These are phyloP conservation scores for Eupithecia dodoneata DNA, from an alignment of 2,888 invertebrate genomes.

Conservation along the genomic window DNA sequence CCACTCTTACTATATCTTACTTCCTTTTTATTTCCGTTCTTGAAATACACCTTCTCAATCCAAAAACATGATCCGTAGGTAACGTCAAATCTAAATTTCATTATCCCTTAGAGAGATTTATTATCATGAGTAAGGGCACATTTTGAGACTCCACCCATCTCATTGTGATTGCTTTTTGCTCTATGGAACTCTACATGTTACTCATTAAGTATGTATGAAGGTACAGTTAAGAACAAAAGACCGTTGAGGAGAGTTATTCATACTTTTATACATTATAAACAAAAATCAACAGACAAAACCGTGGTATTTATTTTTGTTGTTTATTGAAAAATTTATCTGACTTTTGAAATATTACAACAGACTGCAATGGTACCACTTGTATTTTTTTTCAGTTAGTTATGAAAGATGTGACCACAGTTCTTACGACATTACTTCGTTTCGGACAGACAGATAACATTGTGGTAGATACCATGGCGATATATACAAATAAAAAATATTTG, in stretches of 20 bases:
- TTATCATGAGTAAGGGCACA: conserved; percentile 29
- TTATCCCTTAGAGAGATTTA: conserved; percentile 32
- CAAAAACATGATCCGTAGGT: conserved; percentile 1
- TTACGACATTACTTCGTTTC: not conserved
- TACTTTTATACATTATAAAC: not conserved
- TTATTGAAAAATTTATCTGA: not conserved
- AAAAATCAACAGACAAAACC: not conserved
- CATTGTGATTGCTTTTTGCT: conserved; percentile 35
- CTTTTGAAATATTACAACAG: no score
- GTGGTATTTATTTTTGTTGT: not conserved
- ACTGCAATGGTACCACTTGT: no score
- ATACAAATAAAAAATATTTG: not conserved
- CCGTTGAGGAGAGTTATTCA: not conserved
- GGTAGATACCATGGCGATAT: not conserved
- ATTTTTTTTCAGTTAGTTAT: no score
- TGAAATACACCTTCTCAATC: not conserved
- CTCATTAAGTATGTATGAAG: conserved; percentile 34
- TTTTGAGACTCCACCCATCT: conserved; percentile 30
- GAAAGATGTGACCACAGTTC: not conserved
- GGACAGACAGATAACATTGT: not conserved
- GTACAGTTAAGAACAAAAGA: conserved; percentile 20
- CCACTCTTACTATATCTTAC: not conserved
- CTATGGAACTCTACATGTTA: conserved; percentile 26
- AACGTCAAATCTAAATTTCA: conserved; percentile 32
- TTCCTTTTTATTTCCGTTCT: not conserved